These are phyloP conservation scores for Limnephilus marmoratus DNA, from an alignment of 2,888 invertebrate genomes.

Conservation along the genomic window DNA sequence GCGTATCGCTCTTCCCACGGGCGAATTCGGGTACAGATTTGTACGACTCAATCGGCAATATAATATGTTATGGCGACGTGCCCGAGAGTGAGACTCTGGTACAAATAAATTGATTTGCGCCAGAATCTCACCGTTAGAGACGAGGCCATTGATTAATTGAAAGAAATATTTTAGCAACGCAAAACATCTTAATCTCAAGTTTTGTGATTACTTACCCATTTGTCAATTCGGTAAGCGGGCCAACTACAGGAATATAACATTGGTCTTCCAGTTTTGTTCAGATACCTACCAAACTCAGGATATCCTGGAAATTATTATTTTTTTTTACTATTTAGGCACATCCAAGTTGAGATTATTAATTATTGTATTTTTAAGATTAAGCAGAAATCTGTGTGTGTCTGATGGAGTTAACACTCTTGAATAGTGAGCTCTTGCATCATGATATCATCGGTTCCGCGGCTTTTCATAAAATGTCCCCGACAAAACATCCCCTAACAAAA, in stretches of 20 bases:
- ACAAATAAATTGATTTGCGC: too few relatives aligned
- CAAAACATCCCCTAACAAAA: too few relatives aligned
- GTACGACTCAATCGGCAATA: too few relatives aligned
- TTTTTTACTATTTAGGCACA: neutral
- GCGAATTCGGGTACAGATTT: too few relatives aligned
- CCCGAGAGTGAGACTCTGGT: too few relatives aligned
- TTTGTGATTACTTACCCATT: conserved; percentile 34
- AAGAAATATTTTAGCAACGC: too few relatives aligned
- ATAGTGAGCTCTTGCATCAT: neutral
- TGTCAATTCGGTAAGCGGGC: conserved; percentile 85
- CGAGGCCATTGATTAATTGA: too few relatives aligned
- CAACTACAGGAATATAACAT: conserved; percentile 90
- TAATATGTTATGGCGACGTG: too few relatives aligned
- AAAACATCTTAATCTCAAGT: too few relatives aligned
- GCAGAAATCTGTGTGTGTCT: neutral
- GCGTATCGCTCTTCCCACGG: too few relatives aligned
- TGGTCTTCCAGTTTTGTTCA: conserved; percentile 86
- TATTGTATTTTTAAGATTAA: neutral
- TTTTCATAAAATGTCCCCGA: too few relatives aligned
- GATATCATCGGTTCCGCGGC: neutral
- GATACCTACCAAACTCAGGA: conserved; percentile 81
- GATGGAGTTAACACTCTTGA: neutral
- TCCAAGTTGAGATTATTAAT: neutral
- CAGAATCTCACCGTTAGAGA: too few relatives aligned
- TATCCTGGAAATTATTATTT: conserved; percentile 76